Conservation (phyloP, 2,113 vertebrate genomes). For the Noctilio leporinus region DNA sequence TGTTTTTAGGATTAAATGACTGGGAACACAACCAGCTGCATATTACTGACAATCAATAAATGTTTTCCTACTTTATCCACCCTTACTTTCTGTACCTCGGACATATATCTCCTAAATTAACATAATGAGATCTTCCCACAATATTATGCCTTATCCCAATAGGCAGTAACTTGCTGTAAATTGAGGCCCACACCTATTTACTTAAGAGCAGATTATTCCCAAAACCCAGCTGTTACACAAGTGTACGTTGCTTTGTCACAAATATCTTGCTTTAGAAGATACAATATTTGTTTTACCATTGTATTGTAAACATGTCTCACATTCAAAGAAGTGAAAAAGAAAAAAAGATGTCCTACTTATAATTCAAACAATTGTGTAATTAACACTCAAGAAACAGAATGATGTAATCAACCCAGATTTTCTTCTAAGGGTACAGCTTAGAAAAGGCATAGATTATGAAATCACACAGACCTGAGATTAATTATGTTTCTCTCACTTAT, state of each 20-base stretch:
- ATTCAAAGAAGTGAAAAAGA: not conserved
- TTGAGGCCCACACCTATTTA: not conserved
- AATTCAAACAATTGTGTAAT: not conserved
- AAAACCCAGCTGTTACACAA: not conserved
- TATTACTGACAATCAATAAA: not conserved
- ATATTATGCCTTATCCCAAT: not conserved
- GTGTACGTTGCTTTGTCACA: not conserved
- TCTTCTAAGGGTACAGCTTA: not conserved
- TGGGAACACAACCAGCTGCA: too few relatives aligned
- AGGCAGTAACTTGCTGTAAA: not conserved
- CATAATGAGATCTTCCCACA: not conserved
- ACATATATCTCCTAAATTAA: not conserved
- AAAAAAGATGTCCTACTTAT: not conserved
- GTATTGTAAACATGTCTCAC: not conserved
- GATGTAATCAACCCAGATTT: not conserved
- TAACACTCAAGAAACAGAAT: not conserved
- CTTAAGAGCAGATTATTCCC: not conserved
- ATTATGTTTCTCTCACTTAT: not conserved
- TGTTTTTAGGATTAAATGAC: not conserved
- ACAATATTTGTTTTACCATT: not conserved
- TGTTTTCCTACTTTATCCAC: not conserved
- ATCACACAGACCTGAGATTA: not conserved
- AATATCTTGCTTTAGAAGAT: not conserved
- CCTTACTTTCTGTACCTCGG: not conserved
- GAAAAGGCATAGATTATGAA: not conserved